Percentiles rank a stretch among this genome's conserved stretches.
Conservation (phyloP, 2,797 vertebrate genomes). For the Enoplosus armatus region DNA sequence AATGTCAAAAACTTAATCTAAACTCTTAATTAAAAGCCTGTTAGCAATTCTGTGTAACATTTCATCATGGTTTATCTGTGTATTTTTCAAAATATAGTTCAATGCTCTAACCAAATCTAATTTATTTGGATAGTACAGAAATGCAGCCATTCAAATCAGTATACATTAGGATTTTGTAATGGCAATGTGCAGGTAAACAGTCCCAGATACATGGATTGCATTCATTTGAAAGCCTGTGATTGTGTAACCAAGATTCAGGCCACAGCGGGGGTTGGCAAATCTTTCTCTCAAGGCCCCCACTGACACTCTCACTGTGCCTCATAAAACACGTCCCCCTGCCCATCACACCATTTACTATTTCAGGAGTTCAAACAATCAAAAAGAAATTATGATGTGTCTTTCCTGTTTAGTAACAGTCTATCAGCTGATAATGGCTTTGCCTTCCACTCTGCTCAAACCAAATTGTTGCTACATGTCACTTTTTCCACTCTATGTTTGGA, state of each 20-base stretch:
- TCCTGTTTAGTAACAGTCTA: conserved; percentile 32
- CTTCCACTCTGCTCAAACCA: conserved; percentile 6
- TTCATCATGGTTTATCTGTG: not conserved
- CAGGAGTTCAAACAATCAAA: conserved; percentile 49
- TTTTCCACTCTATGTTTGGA: conserved; percentile 31
- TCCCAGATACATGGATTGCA: not conserved
- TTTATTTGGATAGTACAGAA: not conserved
- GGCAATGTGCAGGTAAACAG: not conserved
- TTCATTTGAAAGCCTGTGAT: not conserved
- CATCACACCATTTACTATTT: conserved; percentile 44
- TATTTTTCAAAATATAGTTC: conserved; percentile 16
- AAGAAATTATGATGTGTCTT: conserved; percentile 44
- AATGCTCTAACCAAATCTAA: not conserved
- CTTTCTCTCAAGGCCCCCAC: not conserved
- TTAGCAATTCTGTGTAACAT: not conserved
- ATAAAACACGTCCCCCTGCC: conserved; percentile 27
- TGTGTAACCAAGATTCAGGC: not conserved
- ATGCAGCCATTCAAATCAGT: not conserved
- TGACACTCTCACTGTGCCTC: conserved; percentile 34
- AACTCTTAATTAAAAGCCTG: not conserved
- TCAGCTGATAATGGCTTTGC: conserved; percentile 45
- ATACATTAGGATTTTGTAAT: not conserved
- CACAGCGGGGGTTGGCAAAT: conserved; percentile 22
- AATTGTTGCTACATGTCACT: conserved; percentile 37
- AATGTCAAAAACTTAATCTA: not conserved